Percentiles rank a stretch among this genome's conserved stretches.
Evolutionary conservation across 2,113 vertebrate species (phyloP).

Genomic region (Atlantisia rogersi): DNA sequence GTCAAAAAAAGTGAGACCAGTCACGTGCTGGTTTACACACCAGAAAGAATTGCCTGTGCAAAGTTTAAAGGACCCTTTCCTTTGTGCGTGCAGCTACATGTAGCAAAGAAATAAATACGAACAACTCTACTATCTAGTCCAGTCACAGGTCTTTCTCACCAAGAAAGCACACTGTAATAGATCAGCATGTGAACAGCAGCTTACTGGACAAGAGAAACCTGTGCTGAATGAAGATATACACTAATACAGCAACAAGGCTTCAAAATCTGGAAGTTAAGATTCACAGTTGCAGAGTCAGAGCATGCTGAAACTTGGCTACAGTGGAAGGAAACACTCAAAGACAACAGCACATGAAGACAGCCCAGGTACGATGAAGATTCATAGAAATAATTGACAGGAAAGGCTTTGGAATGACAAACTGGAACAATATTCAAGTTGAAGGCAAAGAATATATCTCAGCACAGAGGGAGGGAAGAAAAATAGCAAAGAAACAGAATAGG

Average conservation of each 20-base stretch:
- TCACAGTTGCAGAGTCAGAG: not conserved
- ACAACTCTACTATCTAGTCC: accelerated
- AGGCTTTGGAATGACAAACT: not conserved
- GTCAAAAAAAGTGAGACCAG: not conserved
- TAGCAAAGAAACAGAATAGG: not conserved
- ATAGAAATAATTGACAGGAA: not conserved
- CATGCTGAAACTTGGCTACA: not conserved
- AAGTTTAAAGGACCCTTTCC: not conserved
- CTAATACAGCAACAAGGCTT: accelerated
- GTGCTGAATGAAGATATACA: not conserved
- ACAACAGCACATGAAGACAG: not conserved
- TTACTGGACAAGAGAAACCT: not conserved
- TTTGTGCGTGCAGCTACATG: accelerated
- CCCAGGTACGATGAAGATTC: not conserved
- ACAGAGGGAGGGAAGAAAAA: not conserved
- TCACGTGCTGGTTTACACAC: not conserved
- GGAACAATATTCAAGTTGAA: not conserved
- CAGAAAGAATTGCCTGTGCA: not conserved
- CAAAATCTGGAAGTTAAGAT: not conserved
- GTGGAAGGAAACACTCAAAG: not conserved
- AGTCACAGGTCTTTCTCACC: not conserved
- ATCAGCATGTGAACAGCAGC: not conserved
- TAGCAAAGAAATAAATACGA: not conserved
- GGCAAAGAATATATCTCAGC: not conserved
- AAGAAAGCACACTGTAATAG: not conserved